Evolutionary conservation across 2,113 vertebrate genomes (phyloP).

Genomic region (Tympanuchus pallidicinctus): DNA sequence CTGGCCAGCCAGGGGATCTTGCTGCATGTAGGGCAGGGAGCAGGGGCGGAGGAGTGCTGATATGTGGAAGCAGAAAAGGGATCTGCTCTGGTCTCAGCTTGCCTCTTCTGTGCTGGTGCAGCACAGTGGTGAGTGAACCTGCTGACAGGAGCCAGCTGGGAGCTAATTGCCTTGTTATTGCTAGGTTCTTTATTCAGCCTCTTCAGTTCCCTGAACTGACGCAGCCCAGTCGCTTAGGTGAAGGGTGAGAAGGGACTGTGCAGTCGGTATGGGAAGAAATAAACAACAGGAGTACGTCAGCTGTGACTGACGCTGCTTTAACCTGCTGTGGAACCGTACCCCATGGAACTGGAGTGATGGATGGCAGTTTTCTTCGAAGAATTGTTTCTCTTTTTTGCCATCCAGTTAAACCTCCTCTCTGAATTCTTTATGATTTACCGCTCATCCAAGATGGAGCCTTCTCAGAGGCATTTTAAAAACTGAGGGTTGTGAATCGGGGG

Average conservation of each 20-base stretch:
- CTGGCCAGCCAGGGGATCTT: background rate
- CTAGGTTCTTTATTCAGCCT: background rate
- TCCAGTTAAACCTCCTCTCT: background rate
- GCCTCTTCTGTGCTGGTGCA: background rate
- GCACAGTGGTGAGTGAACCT: background rate
- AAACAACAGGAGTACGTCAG: background rate
- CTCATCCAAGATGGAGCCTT: background rate
- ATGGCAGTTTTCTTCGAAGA: background rate
- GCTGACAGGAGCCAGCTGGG: background rate
- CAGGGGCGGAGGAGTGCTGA: background rate
- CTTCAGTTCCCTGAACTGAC: background rate
- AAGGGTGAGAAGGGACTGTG: background rate
- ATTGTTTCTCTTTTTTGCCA: background rate
- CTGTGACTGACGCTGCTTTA: background rate
- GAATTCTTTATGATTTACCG: background rate
- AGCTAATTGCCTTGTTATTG: background rate
- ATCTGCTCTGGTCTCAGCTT: background rate
- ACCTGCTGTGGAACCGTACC: background rate
- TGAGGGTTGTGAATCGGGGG: background rate
- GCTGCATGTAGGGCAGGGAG: too few species aligned
- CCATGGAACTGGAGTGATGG: background rate
- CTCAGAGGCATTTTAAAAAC: background rate
- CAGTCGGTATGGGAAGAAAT: background rate
- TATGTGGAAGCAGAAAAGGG: accelerated
- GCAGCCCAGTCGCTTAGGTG: background rate